Conservation (phyloP, 2,888 invertebrate species). For the Aspidapion aeneum region DNA sequence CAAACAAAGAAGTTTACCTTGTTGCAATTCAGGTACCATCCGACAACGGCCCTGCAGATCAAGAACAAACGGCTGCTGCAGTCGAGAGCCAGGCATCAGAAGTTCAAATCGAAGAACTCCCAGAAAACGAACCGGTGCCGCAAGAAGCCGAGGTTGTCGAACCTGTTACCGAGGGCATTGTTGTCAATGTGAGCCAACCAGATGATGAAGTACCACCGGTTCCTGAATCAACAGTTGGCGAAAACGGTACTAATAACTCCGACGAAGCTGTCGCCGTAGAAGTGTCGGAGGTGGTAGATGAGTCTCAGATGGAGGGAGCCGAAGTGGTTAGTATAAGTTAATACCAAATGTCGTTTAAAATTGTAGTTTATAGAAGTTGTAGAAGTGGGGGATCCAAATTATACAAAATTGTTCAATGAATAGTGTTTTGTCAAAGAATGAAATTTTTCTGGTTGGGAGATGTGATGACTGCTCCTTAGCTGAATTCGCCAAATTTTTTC, state of each 20-base stretch:
- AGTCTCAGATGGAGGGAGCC: neutral
- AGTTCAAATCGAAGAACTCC: neutral
- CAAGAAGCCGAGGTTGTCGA: neutral
- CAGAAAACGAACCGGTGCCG: neutral
- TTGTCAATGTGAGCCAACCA: neutral
- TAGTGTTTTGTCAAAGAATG: too few species aligned
- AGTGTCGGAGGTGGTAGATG: neutral
- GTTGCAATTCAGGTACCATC: neutral
- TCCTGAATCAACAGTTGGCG: neutral
- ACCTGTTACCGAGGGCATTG: neutral
- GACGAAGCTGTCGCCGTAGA: neutral
- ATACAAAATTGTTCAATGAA: too few species aligned
- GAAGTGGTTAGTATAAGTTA: neutral
- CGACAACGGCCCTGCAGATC: neutral
- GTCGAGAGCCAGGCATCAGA: neutral
- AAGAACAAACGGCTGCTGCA: neutral
- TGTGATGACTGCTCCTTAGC: too few species aligned
- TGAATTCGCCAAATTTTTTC: too few species aligned
- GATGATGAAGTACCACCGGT: neutral
- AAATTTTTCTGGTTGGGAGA: too few species aligned
- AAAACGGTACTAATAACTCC: neutral
- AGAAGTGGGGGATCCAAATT: too few species aligned
- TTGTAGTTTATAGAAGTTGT: too few species aligned
- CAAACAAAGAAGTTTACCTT: too few species aligned
- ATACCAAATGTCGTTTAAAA: too few species aligned